Evolutionary conservation across 2,113 vertebrate species (phyloP), one percentile per base, ranked within the genome.

Genomic region (Dromaius novaehollandiae): DNA sequence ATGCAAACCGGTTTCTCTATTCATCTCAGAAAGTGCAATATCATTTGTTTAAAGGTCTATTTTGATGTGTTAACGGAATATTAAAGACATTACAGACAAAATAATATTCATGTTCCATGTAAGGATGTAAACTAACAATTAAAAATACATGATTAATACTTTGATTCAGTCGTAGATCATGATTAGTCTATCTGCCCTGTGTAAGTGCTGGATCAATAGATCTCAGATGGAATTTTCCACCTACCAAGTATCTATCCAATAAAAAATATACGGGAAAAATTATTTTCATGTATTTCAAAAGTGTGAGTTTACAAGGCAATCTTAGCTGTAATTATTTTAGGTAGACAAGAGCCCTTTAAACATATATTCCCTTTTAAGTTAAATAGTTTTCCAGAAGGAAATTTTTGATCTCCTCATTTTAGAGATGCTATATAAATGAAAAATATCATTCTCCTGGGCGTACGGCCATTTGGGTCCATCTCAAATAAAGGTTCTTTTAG

Each of bases 111-210:
- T 55, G 3, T 88, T 83, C 55, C 69, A 13, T 95, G 83, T 95
- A 95, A 96, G 55, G 80, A 90, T 46, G 88, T 36, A 96, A 90
- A 74, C 3, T 65, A 48, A 83, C 8, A 77, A 96, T 96, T 96
- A 97, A 95, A 97, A 88, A 5, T 36, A 83, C 22, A n/a, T 75
- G 44, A 84, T 90, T 66, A 81, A 81, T 86, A 88, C 70, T 46
- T 88, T 70, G 11, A 88, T 90, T 90, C 46, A 76, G 60, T 95
- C 3, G 60, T 86, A 96, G 80, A 70, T 90, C 50, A 81, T 95
- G 82, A 92, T 21, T 96, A 73, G 44, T 90, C 24, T 81, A 58
- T 86, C 40, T 60, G 5, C 53, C 40, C 40, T 53, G 24, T 50
- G 12, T 90, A 58, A 66, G 22, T 76, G 4, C 28, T 70, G 36